Percentiles rank a stretch among this genome's conserved stretches.
These are phyloP conservation scores for Smittia aterrima DNA, from an alignment of 2,888 invertebrate species.

Conservation along the genomic window DNA sequence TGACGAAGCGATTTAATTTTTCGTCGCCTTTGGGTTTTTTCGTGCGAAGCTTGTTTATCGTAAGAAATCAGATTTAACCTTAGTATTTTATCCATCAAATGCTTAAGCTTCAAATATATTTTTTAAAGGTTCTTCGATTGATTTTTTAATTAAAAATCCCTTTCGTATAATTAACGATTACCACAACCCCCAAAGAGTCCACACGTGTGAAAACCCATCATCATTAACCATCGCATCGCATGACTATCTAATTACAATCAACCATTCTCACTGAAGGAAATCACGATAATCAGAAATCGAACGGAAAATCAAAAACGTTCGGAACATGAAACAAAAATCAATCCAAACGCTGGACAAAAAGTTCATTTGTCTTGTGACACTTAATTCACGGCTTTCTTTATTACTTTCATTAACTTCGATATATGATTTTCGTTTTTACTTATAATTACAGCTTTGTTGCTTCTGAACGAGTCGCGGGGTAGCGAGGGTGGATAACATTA, in stretches of 20 bases:
- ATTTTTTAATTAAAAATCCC: background rate
- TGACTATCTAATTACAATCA: constrained; percentile 25
- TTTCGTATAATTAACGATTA: background rate
- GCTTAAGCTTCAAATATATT: too few relatives aligned
- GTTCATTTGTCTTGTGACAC: constrained; percentile 27
- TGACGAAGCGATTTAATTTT: background rate
- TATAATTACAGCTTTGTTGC: constrained; percentile 27
- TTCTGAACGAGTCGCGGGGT: background rate
- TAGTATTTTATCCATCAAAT: background rate
- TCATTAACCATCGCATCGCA: constrained; percentile 17
- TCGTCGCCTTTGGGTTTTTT: constrained; percentile 14
- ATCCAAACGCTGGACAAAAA: background rate
- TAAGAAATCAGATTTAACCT: background rate
- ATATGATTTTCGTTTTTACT: background rate
- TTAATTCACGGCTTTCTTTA: constrained; percentile 18
- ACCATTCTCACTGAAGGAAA: background rate
- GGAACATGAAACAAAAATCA: constrained; percentile 4
- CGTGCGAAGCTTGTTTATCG: constrained; percentile 5
- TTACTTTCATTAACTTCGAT: constrained; percentile 18
- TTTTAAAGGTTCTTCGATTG: background rate
- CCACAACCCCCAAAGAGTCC: background rate
- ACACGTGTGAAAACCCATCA: constrained; percentile 23
- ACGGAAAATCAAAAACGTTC: background rate
- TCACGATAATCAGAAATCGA: constrained; percentile 22
- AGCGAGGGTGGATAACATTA: background rate